Base-by-base conservation (phyloP, 2,888 invertebrate genomes). In the Megastigmus dorsalis region DNA sequence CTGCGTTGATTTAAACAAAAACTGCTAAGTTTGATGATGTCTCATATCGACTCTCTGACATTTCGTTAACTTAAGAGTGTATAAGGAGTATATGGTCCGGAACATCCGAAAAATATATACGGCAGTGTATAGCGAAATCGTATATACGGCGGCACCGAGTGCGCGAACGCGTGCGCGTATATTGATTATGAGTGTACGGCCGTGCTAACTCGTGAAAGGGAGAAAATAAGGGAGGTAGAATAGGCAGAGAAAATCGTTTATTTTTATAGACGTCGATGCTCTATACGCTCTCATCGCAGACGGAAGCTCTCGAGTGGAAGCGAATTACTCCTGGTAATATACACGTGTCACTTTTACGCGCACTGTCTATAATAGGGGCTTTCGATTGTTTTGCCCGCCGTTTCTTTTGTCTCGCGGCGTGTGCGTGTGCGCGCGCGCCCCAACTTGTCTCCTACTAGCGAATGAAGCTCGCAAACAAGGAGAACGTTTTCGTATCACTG, bases 271-370 rank as follows among this genome's bases (percentile, higher is more conserved):
- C 60, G 20, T 33, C 41, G 45, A 41, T 63, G 43, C 41, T 57
- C 52, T 55, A 6, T 62, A 28, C 36, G n/a, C 48, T 33, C 43
- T 48, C 48, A 4, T 26, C 6, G 18, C 20, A 15, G 48, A 18
- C 41, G 68, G 48, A 63, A 36, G 59, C 62, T 69, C 48, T 76
- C 68, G 60, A 76, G 68, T 76, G 71, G 72, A 75, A 72, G 57
- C 57, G 65, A 68, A 72, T 76, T 62, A 76, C 69, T 65, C 33
- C 65, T 54, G n/a, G 60, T 60, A 54, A 69, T 55, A 68, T 41
- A 66, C 76, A 76, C 76, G 76, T 76, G 76, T 73, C 76, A 68
- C 72, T 76, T 76, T 72, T 69, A 72, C 43, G 69, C 38, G 30
- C 41, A 65, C 65, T 54, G 69, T 76, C 69, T 66, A n/a, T n/a